Base-by-base conservation (phyloP, 1,140 invertebrate species). In the Trichonephila inaurata region DNA sequence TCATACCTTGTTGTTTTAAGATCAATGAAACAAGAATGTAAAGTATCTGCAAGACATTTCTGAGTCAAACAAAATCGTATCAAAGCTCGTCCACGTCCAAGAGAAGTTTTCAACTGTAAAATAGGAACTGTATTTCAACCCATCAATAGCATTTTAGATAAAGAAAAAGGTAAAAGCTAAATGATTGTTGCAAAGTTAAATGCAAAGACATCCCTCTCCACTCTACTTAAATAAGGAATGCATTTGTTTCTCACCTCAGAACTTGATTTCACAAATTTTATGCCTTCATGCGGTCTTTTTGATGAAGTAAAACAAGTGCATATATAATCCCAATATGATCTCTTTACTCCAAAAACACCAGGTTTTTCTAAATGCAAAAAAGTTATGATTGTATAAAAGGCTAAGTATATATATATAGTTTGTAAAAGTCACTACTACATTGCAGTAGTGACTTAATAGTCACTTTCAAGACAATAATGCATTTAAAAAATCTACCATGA, bases 311-410 rank as follows among this genome's bases (percentile, higher is more conserved):
- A 94, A 94, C 96, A 95, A 40, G 95, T 95, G 94, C 95, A 95
- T 81, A 96, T 95, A 94, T 96, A 96, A 89, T 96, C 95, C 96
- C 96, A 96, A 94, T 96, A 96, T 82, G 95, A 95, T 93, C 96
- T 96, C 89, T 95, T 95, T 40, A 95, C 94, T 33, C 95, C 96
- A n/a, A 96, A 95, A 24, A 96, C 60, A 33, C 95, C 95, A 33
- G 77, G 40, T 51, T 89, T 94, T 40, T 69, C 89, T 94, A 16
- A 96, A 96, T 66, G 60, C 64, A 86, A 33, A 24, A 81, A 40
- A 12, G 28, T 21, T 24, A 8, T 40, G 77, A 18, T 19, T 14
- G 3, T 12, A 12, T 7, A 19, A 81, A 28, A 40, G 18, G 7
- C 3, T 40, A 81, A 14, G 19, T 33, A 19, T 28, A 81, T 81